These are phyloP conservation scores for Aporophyla lueneburgensis DNA, from an alignment of 2,888 invertebrate species.

Conservation along the genomic window DNA sequence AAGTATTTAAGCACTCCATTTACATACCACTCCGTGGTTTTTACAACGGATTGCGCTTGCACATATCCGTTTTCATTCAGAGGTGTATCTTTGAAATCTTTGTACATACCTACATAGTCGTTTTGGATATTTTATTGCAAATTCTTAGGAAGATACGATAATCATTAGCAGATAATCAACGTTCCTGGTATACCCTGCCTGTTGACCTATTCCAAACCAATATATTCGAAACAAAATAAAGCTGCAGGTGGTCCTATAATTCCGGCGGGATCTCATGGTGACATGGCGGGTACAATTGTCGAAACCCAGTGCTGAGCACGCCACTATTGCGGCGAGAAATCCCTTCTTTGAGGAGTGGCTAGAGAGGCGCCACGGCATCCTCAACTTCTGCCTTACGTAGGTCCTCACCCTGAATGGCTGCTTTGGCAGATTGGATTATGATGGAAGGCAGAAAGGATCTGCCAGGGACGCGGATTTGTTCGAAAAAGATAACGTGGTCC, in stretches of 20 bases:
- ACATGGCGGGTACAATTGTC: too few species aligned
- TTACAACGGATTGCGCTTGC: constrained; percentile 40
- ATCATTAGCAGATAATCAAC: not conserved
- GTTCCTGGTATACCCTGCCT: not conserved
- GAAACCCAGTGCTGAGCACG: too few species aligned
- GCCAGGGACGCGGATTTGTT: too few species aligned
- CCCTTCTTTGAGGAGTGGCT: too few species aligned
- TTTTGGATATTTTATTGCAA: not conserved
- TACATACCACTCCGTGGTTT: constrained; percentile 17
- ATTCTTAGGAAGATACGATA: not conserved
- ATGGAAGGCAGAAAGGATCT: too few species aligned
- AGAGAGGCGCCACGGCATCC: too few species aligned
- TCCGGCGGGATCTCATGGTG: too few species aligned
- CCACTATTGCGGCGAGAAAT: too few species aligned
- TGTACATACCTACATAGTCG: not conserved
- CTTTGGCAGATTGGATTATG: too few species aligned
- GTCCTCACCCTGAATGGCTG: too few species aligned
- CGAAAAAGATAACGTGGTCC: too few species aligned
- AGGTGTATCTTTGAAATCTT: constrained; percentile 50
- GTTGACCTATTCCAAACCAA: not conserved
- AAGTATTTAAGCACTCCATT: constrained; percentile 29
- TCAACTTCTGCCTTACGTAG: too few species aligned
- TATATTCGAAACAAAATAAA: not conserved
- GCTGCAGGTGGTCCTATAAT: not conserved
- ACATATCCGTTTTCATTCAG: constrained; percentile 55